These are phyloP conservation scores for Sphinx pinastri DNA, from an alignment of 2,888 invertebrate genomes.

Conservation along the genomic window DNA sequence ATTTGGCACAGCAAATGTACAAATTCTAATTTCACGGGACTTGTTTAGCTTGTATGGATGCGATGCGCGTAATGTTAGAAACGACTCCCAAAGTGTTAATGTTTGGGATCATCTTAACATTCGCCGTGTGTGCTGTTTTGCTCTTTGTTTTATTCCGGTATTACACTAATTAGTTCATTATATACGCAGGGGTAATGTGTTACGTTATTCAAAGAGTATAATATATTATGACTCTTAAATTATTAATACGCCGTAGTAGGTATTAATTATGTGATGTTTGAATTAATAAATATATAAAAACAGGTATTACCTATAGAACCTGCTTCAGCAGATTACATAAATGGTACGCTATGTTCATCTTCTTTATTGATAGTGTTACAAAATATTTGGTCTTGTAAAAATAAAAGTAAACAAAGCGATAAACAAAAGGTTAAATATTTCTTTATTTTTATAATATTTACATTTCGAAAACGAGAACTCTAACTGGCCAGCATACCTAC, in stretches of 20 bases:
- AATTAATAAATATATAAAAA: no score
- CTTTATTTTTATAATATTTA: neutral
- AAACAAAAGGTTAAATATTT: no score
- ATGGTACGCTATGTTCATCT: no score
- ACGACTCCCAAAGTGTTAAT: conserved; percentile 23
- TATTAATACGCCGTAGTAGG: no score
- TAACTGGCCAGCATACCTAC: conserved; percentile 36
- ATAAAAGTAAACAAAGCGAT: no score
- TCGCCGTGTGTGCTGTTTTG: neutral
- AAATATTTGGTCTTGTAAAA: no score
- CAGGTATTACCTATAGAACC: no score
- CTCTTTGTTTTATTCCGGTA: conserved; percentile 2
- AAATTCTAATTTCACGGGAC: conserved; percentile 35
- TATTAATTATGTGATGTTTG: no score
- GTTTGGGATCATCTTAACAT: conserved; percentile 19
- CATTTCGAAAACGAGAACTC: neutral
- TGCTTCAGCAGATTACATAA: no score
- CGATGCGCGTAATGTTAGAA: conserved; percentile 3
- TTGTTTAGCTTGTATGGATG: conserved; percentile 18
- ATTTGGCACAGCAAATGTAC: conserved; percentile 40
- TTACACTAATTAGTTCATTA: conserved; percentile 9
- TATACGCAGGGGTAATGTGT: conserved; percentile 19
- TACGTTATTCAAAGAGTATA: neutral
- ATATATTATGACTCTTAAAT: neutral
- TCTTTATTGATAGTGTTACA: no score